Base-by-base conservation (phyloP, 2,797 vertebrate species). In the Poliocrania exsul region DNA sequence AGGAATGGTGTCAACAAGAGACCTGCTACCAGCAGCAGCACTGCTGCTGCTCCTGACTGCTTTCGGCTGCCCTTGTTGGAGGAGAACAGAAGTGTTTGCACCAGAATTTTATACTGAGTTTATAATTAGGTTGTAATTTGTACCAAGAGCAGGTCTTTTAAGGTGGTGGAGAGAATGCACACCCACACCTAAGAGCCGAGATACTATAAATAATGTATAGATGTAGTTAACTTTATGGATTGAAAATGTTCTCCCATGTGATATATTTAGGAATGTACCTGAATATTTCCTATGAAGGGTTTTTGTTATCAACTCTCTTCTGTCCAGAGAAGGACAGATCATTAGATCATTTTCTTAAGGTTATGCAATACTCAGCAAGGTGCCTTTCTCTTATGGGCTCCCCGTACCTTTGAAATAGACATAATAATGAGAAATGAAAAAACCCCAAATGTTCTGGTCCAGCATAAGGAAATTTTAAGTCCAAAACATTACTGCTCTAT, bases 201-300 rank as follows among this genome's bases (percentile, higher is more conserved):
- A 11, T 35, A 11, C 11, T 51, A 31, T n/a, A 85, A 73, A 69
- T 77, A 72, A 56, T 70, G 70, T 61, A 75, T 13, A 60, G 49
- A 64, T 37, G 19, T 26, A 53, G 31, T 85, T 77, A 71, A 37
- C 60, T 74, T 74, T 50, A 65, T 58, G 35, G 86, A 74, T 82
- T 71, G 37, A 33, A 35, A 58, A 51, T 66, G 54, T 61, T 81
- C n/a, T 25, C 9, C 40, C 14, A 51, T 19, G 44, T 56, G 60
- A 86, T 82, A 74, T 73, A 90, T 80, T 95, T 85, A 88, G 75
- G 49, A 85, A 60, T 60, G 72, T 88, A 51, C 56, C 47, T 64
- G 44, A 69, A 64, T 72, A 46, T 72, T 91, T 79, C 38, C 50
- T 25, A 5, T 29, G 70, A 93, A 81, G 25, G 26, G 42, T n/a